A percentile compares a stretch with the other conserved stretches of the same genome.
Conservation (phyloP, 1,140 invertebrate genomes). For the Procambarus clarkii region DNA sequence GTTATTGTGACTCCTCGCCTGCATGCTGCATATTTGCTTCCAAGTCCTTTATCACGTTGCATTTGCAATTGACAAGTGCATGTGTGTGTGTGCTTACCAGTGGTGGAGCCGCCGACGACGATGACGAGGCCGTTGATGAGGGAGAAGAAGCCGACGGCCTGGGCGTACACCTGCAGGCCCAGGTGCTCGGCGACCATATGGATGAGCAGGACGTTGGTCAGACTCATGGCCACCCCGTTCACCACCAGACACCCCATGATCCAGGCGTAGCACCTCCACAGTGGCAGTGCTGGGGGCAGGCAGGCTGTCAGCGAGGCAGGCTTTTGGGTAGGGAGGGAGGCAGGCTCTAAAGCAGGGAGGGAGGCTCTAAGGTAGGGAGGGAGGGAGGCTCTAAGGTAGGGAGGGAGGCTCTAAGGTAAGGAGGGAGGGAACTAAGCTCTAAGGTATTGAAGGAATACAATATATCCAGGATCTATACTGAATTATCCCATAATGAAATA, state of each 20-base stretch:
- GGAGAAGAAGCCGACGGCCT: constrained; percentile 39
- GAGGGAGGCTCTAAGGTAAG: too few relatives aligned
- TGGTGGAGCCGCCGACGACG: not conserved
- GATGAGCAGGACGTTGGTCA: constrained; percentile 24
- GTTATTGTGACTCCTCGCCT: not conserved
- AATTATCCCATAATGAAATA: too few relatives aligned
- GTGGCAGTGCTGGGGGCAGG: not conserved
- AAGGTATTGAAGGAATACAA: too few relatives aligned
- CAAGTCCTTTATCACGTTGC: too few relatives aligned
- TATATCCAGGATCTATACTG: too few relatives aligned
- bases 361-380: not conserved
- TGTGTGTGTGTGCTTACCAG: not conserved
- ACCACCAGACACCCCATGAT: constrained; percentile 21
- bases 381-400: not conserved
- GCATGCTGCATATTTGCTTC: not conserved
- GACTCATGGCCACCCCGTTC: constrained; percentile 33
- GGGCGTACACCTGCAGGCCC: constrained; percentile 18
- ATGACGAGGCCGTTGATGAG: constrained; percentile 28
- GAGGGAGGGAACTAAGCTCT: too few relatives aligned
- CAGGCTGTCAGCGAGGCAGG: not conserved
- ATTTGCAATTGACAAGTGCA: not conserved
- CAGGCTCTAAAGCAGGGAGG: not conserved
- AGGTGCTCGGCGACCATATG: constrained; percentile 35
- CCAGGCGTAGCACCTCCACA: constrained; percentile 33
- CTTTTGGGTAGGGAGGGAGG: not conserved